phyloP scores from a whole-genome alignment of 2,797 vertebrate species.

The Labroides dimidiatus region DNA sequence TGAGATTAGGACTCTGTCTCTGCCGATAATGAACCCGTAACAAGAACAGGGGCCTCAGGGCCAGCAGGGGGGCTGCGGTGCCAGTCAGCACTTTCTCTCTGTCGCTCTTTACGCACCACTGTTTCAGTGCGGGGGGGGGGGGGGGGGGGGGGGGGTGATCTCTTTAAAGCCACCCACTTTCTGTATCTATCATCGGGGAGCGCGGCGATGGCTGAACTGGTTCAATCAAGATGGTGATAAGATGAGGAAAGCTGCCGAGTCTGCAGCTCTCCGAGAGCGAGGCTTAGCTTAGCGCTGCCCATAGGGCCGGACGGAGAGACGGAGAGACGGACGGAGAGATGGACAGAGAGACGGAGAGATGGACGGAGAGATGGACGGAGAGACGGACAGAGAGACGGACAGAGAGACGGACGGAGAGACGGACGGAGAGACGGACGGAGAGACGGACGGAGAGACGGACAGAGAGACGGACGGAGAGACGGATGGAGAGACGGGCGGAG shows the following conservation, averaged over 20 bases:
- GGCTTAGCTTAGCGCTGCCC: slow-evolving; percentile 60
- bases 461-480: too few relatives aligned
- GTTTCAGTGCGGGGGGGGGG: slow-evolving; percentile 17
- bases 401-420: too few relatives aligned
- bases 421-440: too few relatives aligned
- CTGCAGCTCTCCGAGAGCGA: slow-evolving; percentile 65
- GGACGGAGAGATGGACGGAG: too few relatives aligned
- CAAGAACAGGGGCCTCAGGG: slow-evolving; percentile 49
- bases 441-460: too few relatives aligned
- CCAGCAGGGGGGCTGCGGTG: slow-evolving; percentile 41
- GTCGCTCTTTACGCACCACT: slow-evolving; percentile 17
- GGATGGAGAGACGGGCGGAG: too few relatives aligned
- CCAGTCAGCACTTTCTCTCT: slow-evolving; percentile 68
- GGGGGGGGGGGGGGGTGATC: slow-evolving; percentile 30
- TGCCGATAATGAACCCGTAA: slow-evolving; percentile 73
- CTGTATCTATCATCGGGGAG: slow-evolving; percentile 70
- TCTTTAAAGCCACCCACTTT: slow-evolving; percentile 71
- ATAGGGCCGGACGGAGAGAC: slow-evolving; percentile 34
- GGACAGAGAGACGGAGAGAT: too few relatives aligned
- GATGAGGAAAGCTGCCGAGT: slow-evolving; percentile 73
- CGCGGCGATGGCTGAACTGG: slow-evolving; percentile 59
- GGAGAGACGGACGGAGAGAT: too few relatives aligned
- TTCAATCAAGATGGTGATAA: slow-evolving; percentile 77
- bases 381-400: too few relatives aligned
- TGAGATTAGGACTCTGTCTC: slow-evolving; percentile 66